Evolutionary conservation across 2,797 vertebrate species (phyloP).

Genomic region (Danio kyathit): DNA sequence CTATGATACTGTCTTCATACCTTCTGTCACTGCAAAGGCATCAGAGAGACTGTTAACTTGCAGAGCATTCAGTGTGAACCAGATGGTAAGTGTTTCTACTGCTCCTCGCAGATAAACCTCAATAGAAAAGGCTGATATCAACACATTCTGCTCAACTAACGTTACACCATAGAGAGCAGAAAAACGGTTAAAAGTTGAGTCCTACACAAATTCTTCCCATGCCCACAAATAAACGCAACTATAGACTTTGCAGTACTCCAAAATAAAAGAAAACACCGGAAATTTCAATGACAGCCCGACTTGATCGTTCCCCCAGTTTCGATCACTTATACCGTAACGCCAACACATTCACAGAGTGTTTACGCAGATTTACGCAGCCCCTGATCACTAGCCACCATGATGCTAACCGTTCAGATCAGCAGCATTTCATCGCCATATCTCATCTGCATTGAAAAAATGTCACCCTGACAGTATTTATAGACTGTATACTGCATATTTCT

Average conservation of each 20-base stretch:
- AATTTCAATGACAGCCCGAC: background rate
- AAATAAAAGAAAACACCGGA: background rate
- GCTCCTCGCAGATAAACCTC: background rate
- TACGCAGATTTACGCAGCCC: slow-evolving; percentile 44
- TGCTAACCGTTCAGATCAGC: slow-evolving; percentile 31
- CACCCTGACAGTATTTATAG: background rate
- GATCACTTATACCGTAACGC: slow-evolving; percentile 7
- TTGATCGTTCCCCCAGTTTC: slow-evolving; percentile 15
- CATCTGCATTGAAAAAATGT: slow-evolving; percentile 3
- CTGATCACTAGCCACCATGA: slow-evolving; percentile 42
- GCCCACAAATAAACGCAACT: background rate
- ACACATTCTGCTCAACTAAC: background rate
- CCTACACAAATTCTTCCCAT: background rate
- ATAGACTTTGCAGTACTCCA: background rate
- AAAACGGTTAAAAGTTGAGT: background rate
- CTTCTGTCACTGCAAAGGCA: slow-evolving; percentile 80
- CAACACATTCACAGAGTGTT: slow-evolving; percentile 33
- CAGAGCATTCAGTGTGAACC: slow-evolving; percentile 9
- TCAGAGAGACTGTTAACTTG: slow-evolving; percentile 53
- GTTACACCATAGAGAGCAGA: background rate
- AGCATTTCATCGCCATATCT: slow-evolving; percentile 10
- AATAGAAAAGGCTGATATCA: background rate
- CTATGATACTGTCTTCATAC: slow-evolving; percentile 95
- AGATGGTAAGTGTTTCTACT: slow-evolving; percentile 33
- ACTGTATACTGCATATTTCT: slow-evolving; percentile 4